phyloP scores from a whole-genome alignment of 1,140 invertebrate species.

The Ceratosolen solmsi region DNA sequence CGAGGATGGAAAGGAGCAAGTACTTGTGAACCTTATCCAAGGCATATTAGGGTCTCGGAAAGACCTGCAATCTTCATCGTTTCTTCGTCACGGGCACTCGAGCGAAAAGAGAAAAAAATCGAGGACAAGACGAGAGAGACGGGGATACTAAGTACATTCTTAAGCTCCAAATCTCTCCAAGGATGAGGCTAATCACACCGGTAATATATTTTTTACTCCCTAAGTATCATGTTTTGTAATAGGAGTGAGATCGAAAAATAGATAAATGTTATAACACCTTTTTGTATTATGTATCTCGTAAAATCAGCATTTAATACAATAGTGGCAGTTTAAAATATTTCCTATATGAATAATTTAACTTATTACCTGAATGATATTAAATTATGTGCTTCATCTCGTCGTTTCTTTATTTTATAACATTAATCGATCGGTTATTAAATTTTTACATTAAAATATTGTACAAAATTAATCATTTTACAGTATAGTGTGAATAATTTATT shows the following conservation, averaged over 20 bases:
- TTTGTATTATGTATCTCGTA: background rate
- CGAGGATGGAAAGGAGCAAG: background rate
- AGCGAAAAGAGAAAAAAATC: background rate
- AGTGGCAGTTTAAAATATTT: background rate
- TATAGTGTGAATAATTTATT: too few relatives aligned
- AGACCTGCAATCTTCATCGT: background rate
- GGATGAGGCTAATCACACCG: constrained; percentile 41
- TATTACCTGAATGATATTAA: background rate
- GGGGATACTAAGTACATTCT: constrained; percentile 34
- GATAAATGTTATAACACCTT: constrained; percentile 26
- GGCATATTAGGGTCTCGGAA: background rate
- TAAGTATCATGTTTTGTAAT: constrained; percentile 31
- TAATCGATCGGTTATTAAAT: too few relatives aligned
- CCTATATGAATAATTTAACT: background rate
- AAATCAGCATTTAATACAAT: background rate
- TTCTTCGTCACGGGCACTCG: background rate
- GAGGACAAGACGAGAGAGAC: background rate
- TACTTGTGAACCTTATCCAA: constrained; percentile 9
- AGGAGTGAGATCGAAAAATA: background rate
- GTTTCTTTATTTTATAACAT: too few relatives aligned
- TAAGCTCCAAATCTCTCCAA: constrained; percentile 38
- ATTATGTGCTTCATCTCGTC: background rate
- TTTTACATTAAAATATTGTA: too few relatives aligned
- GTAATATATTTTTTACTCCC: constrained; percentile 30
- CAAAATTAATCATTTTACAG: too few relatives aligned